phyloP scores from a whole-genome alignment of 2,797 vertebrate species.

The Karalla daura region DNA sequence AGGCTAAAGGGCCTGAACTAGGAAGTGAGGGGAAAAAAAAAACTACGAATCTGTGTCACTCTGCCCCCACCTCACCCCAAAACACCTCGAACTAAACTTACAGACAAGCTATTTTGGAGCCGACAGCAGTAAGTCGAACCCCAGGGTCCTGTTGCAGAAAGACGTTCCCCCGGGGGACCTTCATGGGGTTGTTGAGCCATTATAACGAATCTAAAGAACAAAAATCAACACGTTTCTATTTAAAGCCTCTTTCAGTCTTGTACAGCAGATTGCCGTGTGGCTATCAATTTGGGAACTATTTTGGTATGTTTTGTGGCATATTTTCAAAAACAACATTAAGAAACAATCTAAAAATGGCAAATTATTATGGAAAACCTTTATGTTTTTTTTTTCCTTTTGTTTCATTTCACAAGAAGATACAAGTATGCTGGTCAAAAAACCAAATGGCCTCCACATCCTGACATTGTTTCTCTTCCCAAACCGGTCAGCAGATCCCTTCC shows the following conservation, averaged over 20 bases:
- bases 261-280: neutral
- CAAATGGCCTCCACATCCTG: neutral
- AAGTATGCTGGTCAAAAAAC: neutral
- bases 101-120: conserved; percentile 75
- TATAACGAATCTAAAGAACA: conserved; percentile 6
- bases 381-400: conserved; percentile 13
- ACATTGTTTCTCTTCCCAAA: conserved; percentile 20
- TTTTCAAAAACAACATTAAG: neutral
- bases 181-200: conserved; percentile 34
- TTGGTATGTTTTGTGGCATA: neutral
- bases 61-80: conserved; percentile 36
- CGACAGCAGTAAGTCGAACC: conserved; percentile 70
- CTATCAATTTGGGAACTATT: neutral
- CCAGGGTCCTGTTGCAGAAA: conserved; percentile 73
- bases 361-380: neutral
- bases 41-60: conserved; percentile 19
- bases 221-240: neutral
- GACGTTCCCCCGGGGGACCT: conserved; percentile 29
- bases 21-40: neutral
- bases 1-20: neutral
- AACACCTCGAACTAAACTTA: conserved; percentile 59
- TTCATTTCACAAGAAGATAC: neutral
- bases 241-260: neutral
- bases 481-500: neutral
- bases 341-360: neutral